Evolutionary conservation across 2,113 vertebrate genomes (phyloP).

Genomic region (Carassius gibelio): DNA sequence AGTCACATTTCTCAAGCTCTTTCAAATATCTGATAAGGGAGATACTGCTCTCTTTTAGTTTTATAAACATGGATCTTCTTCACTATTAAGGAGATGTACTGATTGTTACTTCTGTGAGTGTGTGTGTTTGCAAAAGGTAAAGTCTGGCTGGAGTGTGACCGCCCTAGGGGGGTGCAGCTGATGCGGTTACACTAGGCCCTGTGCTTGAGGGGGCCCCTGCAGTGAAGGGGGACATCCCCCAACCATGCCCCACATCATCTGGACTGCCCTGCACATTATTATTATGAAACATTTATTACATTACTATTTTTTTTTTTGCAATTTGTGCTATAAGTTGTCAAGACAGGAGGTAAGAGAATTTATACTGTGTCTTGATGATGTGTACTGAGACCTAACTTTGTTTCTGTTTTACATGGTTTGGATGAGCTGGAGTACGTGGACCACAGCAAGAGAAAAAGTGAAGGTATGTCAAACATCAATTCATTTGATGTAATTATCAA

Average conservation of each 20-base stretch:
- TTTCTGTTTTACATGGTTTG: neutral
- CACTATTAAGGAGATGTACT: neutral
- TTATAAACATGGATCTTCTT: slow-evolving; percentile 5
- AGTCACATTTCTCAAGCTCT: slow-evolving; percentile 15
- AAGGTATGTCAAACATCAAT: neutral
- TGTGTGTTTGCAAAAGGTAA: neutral
- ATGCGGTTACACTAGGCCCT: too few relatives aligned
- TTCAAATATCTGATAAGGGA: slow-evolving; percentile 20
- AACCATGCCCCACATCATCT: too few relatives aligned
- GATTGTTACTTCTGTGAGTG: neutral
- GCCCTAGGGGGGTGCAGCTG: too few relatives aligned
- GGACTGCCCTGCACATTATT: too few relatives aligned
- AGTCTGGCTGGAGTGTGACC: neutral
- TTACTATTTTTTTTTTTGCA: neutral
- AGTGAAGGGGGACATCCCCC: too few relatives aligned
- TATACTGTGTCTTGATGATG: neutral
- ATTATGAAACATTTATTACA: too few relatives aligned
- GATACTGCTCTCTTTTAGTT: slow-evolving; percentile 39
- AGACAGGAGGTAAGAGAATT: neutral
- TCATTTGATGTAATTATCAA: too few relatives aligned
- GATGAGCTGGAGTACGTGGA: neutral
- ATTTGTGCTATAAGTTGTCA: neutral
- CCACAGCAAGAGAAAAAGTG: neutral
- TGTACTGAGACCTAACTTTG: neutral
- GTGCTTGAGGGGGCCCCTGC: too few relatives aligned